These are phyloP conservation scores for Notothenia rossii DNA, from an alignment of 2,113 vertebrate genomes.

Conservation along the genomic window DNA sequence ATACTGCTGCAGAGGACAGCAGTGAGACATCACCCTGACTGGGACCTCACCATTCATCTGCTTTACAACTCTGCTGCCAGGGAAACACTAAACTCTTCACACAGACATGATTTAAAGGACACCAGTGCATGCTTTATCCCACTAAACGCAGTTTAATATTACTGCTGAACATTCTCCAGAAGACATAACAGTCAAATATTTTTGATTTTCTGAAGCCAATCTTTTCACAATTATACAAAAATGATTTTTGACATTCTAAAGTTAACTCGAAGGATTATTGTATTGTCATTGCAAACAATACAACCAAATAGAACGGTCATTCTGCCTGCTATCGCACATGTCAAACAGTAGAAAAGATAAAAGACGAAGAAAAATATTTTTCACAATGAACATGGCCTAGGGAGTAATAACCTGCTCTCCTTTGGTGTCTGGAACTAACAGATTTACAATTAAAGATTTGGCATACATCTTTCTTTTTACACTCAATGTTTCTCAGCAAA, in stretches of 20 bases:
- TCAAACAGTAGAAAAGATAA: no score
- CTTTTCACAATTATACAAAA: neutral
- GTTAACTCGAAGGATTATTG: no score
- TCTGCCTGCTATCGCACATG: no score
- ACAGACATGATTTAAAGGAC: constrained; percentile 18
- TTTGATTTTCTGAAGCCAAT: neutral
- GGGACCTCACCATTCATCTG: constrained; percentile 6
- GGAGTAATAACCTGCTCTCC: neutral
- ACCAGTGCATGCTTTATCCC: constrained; percentile 16
- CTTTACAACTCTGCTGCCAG: constrained; percentile 5
- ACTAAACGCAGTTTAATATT: neutral
- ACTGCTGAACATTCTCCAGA: constrained; percentile 1
- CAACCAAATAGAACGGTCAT: no score
- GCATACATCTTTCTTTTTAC: neutral
- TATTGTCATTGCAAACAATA: no score
- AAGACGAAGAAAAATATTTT: no score
- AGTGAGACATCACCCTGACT: neutral
- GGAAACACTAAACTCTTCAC: neutral
- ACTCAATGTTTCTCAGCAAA: neutral
- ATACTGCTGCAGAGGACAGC: neutral
- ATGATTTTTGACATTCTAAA: neutral
- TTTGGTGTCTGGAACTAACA: neutral
- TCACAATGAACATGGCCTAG: neutral
- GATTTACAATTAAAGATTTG: neutral
- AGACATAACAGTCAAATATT: neutral